A percentile compares a stretch with the other conserved stretches of the same genome.
These are phyloP conservation scores for Ditylenchus dipsaci DNA, from an alignment of 1,140 invertebrate genomes.

Conservation along the genomic window DNA sequence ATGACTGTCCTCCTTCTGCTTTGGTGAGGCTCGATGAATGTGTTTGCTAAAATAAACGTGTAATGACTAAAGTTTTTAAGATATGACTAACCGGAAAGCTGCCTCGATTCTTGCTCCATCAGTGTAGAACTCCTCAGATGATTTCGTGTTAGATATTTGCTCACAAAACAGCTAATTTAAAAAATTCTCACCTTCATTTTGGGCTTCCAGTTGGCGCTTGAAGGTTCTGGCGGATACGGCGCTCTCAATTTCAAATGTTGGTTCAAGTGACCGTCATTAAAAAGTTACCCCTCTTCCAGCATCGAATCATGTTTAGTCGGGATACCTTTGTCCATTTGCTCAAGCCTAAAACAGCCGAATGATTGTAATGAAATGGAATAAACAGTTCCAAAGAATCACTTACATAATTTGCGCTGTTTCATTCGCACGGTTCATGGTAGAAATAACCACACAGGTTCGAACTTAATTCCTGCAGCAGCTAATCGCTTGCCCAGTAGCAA, in stretches of 20 bases:
- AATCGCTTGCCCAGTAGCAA: constrained; percentile 47
- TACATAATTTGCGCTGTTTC: constrained; percentile 80
- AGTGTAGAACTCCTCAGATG: constrained; percentile 75
- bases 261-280: no score
- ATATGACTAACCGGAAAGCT: constrained; percentile 69
- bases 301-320: constrained; percentile 58
- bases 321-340: constrained; percentile 58
- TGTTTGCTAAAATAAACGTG: constrained; percentile 65
- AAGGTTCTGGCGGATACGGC: constrained; percentile 81
- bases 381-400: no score
- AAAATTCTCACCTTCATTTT: constrained; percentile 3
- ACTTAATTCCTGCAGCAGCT: constrained; percentile 36
- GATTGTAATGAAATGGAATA: no score
- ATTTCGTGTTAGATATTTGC: constrained; percentile 2
- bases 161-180: no score
- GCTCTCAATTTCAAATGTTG: constrained; percentile 59
- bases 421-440: constrained; percentile 85
- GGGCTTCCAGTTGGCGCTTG: constrained; percentile 9
- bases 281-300: constrained; percentile 75
- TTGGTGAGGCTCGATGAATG: constrained; percentile 78
- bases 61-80: no score
- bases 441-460: constrained; percentile 60
- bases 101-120: constrained; percentile 95
- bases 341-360: constrained; percentile 57
- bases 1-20: constrained; percentile 77